A percentile compares a stretch with the other conserved stretches of the same genome.
These are phyloP conservation scores for Belonocnema kinseyi DNA, from an alignment of 1,140 invertebrate genomes.

Conservation along the genomic window DNA sequence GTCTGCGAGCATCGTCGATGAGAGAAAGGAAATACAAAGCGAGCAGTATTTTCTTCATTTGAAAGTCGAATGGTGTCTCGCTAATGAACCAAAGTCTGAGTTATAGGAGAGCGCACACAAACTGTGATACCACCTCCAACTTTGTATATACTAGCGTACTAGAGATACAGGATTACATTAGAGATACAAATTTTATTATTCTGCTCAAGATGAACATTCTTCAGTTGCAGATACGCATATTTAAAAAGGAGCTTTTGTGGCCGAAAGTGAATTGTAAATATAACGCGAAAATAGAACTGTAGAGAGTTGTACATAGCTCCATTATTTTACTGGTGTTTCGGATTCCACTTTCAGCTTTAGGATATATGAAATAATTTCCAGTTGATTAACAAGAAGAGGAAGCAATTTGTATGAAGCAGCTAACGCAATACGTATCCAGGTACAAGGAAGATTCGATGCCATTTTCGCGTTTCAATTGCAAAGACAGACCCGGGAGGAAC, in stretches of 20 bases:
- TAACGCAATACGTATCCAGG: conserved; percentile 2
- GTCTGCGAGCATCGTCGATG: background rate
- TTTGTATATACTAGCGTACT: background rate
- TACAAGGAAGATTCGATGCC: conserved; percentile 9
- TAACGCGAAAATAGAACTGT: too few relatives aligned
- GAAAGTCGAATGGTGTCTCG: conserved; percentile 25
- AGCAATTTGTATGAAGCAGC: conserved; percentile 1
- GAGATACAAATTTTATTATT: too few relatives aligned
- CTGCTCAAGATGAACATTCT: too few relatives aligned
- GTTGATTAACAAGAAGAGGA: background rate
- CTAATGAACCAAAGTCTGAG: conserved; percentile 27
- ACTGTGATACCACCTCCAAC: background rate
- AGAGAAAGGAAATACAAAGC: conserved; percentile 23
- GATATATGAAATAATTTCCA: background rate
- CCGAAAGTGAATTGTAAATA: too few relatives aligned
- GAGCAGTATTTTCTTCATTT: conserved; percentile 20
- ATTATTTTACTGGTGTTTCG: too few relatives aligned
- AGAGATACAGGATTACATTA: too few relatives aligned
- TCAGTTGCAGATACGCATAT: too few relatives aligned
- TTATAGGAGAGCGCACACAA: background rate
- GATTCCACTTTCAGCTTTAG: too few relatives aligned
- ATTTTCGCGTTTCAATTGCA: conserved; percentile 52
- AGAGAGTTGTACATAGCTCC: too few relatives aligned
- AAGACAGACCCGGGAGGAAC: conserved; percentile 48
- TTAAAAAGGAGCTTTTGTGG: too few relatives aligned